These are phyloP conservation scores for Drosophila robusta DNA, from an alignment of 2,888 invertebrate genomes.

Conservation along the genomic window DNA sequence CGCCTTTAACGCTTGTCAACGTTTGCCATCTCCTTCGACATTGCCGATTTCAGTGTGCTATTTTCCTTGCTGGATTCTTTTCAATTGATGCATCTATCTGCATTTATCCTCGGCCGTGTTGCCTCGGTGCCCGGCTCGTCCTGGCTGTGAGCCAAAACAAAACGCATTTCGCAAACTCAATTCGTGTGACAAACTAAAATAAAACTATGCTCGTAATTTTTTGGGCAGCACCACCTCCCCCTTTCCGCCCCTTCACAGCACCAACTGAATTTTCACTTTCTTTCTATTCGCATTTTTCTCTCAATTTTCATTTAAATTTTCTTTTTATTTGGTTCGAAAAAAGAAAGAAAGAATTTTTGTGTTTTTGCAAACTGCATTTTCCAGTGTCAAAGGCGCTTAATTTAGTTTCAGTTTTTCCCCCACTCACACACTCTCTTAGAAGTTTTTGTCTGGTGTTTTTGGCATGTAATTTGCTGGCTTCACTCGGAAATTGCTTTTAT, in stretches of 20 bases:
- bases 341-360: conserved; percentile 15
- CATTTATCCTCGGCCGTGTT: conserved; percentile 11
- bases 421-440: conserved; percentile 1
- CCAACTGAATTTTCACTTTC: conserved; percentile 53
- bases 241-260: background rate
- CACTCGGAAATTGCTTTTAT: conserved; percentile 70
- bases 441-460: conserved; percentile 66
- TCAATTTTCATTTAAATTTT: conserved; percentile 61
- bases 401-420: conserved; percentile 57
- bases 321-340: conserved; percentile 6
- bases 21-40: conserved; percentile 30
- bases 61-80: conserved; percentile 48
- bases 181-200: conserved; percentile 78
- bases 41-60: conserved; percentile 58
- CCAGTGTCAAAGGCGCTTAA: conserved; percentile 79
- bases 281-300: conserved; percentile 35
- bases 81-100: conserved; percentile 77
- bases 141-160: conserved; percentile 52
- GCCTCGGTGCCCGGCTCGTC: background rate
- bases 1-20: conserved; percentile 71
- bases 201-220: conserved; percentile 67
- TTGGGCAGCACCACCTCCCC: conserved; percentile 7
- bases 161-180: conserved; percentile 73
- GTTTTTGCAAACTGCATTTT: conserved; percentile 70
- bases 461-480: conserved; percentile 74